Percentiles rank a stretch among this genome's conserved stretches.
Evolutionary conservation across 2,797 vertebrate genomes (phyloP).

Genomic region (Anableps anableps): DNA sequence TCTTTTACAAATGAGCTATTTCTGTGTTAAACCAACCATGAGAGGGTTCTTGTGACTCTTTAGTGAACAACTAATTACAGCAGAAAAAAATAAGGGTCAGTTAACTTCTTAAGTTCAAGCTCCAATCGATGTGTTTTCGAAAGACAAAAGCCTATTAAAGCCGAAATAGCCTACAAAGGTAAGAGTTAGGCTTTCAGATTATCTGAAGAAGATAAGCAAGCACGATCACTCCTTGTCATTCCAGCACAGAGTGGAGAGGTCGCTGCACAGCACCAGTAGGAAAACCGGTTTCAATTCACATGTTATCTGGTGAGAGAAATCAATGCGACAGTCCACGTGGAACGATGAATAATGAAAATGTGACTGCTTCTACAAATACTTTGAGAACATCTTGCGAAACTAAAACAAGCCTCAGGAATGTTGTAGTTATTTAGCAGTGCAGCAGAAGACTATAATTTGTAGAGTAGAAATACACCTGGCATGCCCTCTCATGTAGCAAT

Average conservation of each 20-base stretch:
- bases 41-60: conserved; percentile 39
- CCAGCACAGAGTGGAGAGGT: conserved; percentile 13
- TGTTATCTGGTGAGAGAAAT: background rate
- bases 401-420: conserved; percentile 28
- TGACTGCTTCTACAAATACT: background rate
- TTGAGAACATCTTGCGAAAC: too few species aligned
- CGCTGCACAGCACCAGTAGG: background rate
- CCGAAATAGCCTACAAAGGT: too few species aligned
- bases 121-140: background rate
- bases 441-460: conserved; percentile 24
- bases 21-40: conserved; percentile 36
- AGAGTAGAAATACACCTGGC: conserved; percentile 18
- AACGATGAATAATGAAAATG: conserved; percentile 9
- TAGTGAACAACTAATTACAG: background rate
- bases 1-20: conserved; percentile 45
- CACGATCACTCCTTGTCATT: conserved; percentile 38
- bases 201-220: background rate
- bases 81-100: background rate
- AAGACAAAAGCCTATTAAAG: background rate
- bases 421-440: conserved; percentile 3
- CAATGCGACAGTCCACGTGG: conserved; percentile 10
- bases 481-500: conserved; percentile 33
- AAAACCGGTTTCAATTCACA: conserved; percentile 20
- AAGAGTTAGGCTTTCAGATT: background rate
- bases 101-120: conserved; percentile 1